Percentiles rank a stretch among this genome's conserved stretches.
These are phyloP conservation scores for Hymenochirus boettgeri DNA, from an alignment of 2,113 vertebrate species.

Conservation along the genomic window DNA sequence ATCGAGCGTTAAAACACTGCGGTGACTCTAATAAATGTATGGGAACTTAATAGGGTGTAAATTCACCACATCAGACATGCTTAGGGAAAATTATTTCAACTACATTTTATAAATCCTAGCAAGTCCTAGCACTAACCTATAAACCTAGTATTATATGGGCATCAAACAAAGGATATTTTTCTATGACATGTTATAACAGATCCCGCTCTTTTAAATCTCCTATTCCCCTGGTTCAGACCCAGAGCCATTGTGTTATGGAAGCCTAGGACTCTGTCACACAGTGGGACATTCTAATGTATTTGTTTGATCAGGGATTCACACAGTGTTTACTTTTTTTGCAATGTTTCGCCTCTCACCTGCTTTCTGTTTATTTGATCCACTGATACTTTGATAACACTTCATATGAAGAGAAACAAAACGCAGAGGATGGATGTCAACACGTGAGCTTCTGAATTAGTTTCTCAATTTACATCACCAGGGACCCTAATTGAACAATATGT, in stretches of 20 bases:
- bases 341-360: not conserved
- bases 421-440: not conserved
- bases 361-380: not conserved
- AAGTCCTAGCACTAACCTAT: too few species aligned
- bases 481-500: too few species aligned
- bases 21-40: too few species aligned
- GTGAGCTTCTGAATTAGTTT: not conserved
- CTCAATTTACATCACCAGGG: too few species aligned
- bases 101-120: too few species aligned
- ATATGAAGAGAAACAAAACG: slow-evolving; percentile 1
- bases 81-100: too few species aligned
- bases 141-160: too few species aligned
- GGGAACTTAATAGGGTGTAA: too few species aligned
- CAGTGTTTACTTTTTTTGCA: not conserved
- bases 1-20: too few species aligned
- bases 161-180: too few species aligned
- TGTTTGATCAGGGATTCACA: not conserved
- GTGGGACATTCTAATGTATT: not conserved
- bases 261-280: not conserved
- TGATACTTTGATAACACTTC: not conserved
- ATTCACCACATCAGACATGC: too few species aligned
- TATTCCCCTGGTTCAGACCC: not conserved
- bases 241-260: not conserved
- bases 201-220: not conserved
- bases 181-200: too few species aligned